These are phyloP conservation scores for Dynastes maya DNA, from an alignment of 2,888 invertebrate genomes.

Conservation along the genomic window DNA sequence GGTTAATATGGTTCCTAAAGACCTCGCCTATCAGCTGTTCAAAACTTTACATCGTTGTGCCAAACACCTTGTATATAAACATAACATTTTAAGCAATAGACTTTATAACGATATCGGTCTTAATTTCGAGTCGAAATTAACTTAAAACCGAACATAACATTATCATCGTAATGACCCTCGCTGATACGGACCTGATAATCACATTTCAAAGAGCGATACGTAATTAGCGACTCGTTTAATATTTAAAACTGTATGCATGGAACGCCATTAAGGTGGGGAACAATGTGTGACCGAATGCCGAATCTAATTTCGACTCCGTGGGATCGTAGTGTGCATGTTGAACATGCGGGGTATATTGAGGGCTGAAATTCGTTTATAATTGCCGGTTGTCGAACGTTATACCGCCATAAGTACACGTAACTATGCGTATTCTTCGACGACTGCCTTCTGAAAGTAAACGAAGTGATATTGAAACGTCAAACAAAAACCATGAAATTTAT, in stretches of 20 bases:
- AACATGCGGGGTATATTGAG: neutral
- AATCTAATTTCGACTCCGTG: conserved; percentile 22
- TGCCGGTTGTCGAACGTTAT: conserved; percentile 15
- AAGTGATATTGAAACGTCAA: no score
- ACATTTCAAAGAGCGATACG: neutral
- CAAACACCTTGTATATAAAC: no score
- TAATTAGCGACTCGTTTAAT: conserved; percentile 32
- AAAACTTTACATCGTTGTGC: no score
- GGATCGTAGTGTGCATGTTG: conserved; percentile 24
- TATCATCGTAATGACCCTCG: neutral
- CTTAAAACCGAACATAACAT: neutral
- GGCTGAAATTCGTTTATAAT: conserved; percentile 39
- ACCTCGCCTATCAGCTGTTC: no score
- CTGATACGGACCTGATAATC: neutral
- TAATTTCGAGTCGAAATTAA: no score
- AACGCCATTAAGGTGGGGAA: conserved; percentile 27
- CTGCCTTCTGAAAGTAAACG: no score
- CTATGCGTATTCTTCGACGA: no score
- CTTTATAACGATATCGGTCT: no score
- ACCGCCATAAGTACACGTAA: neutral
- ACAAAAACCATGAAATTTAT: no score
- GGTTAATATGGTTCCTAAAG: no score
- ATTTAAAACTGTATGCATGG: conserved; percentile 1
- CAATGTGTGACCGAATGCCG: conserved; percentile 29
- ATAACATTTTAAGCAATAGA: no score